Percentiles rank a stretch among this genome's conserved stretches.
These are phyloP conservation scores for Hipposideros armiger DNA, from an alignment of 2,113 vertebrate genomes.

Conservation along the genomic window DNA sequence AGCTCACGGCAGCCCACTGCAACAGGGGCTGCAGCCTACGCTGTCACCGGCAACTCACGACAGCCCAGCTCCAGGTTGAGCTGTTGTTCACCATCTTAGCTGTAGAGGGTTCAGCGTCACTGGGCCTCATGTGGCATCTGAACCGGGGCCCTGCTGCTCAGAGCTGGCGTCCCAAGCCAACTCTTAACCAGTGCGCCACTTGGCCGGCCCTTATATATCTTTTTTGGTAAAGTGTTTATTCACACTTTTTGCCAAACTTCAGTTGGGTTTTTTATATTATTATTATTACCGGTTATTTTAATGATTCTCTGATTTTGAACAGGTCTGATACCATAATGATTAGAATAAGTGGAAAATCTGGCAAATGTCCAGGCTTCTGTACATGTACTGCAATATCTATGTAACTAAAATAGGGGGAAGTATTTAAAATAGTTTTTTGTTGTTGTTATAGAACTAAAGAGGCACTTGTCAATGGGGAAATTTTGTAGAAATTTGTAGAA, in stretches of 20 bases:
- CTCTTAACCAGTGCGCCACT: too few species aligned
- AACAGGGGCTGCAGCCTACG: too few species aligned
- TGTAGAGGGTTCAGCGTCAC: too few species aligned
- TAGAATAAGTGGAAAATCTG: not conserved
- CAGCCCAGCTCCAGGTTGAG: too few species aligned
- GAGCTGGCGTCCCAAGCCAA: too few species aligned
- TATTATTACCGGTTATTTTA: slow-evolving; percentile 2
- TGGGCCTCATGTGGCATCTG: too few species aligned
- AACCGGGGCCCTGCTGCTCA: too few species aligned
- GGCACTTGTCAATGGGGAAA: not conserved
- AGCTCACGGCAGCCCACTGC: too few species aligned
- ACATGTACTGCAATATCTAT: not conserved
- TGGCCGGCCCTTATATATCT: not conserved
- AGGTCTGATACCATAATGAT: not conserved
- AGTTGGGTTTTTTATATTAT: slow-evolving; percentile 7
- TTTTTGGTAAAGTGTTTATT: slow-evolving; percentile 3
- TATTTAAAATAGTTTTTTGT: not conserved
- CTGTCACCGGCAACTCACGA: too few species aligned
- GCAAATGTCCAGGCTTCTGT: not conserved
- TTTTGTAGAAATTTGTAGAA: slow-evolving; percentile 10
- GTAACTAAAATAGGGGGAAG: not conserved
- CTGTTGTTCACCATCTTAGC: too few species aligned
- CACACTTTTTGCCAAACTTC: not conserved
- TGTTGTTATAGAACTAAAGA: slow-evolving; percentile 12
- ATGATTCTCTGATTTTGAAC: not conserved